Percentiles rank a stretch among this genome's conserved stretches.
Evolutionary conservation across 2,113 vertebrate species (phyloP).

Genomic region (Naja naja): DNA sequence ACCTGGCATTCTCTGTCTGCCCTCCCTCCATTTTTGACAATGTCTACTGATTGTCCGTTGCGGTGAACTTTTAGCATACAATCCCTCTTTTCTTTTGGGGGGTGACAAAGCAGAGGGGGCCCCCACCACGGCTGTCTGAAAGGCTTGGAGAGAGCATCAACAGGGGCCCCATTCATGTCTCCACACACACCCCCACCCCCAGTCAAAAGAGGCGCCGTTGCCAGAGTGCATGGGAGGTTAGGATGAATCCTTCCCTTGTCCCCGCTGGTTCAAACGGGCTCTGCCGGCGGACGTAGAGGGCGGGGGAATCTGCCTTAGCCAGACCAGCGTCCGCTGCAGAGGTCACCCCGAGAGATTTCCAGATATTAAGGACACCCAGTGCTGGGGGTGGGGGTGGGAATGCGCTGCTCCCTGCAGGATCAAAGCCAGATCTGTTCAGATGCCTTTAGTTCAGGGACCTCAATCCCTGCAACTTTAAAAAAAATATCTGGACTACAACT

Average conservation of each 20-base stretch:
- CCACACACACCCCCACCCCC: neutral
- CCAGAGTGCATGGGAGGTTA: neutral
- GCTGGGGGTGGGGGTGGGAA: too few relatives aligned
- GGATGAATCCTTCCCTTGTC: slow-evolving; percentile 11
- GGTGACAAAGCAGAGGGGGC: neutral
- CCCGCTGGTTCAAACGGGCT: neutral
- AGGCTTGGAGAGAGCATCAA: neutral
- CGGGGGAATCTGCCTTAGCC: neutral
- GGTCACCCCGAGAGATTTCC: neutral
- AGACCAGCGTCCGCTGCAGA: neutral
- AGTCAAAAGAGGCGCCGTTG: neutral
- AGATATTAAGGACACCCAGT: neutral
- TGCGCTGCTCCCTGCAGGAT: neutral
- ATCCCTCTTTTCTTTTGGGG: slow-evolving; percentile 5
- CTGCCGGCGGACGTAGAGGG: neutral
- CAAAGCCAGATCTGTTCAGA: neutral
- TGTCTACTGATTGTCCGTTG: neutral
- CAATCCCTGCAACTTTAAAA: neutral
- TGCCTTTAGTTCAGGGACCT: neutral
- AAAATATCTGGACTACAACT: neutral
- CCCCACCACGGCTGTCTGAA: neutral
- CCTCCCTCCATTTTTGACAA: neutral
- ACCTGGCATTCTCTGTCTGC: neutral
- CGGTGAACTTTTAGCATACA: neutral
- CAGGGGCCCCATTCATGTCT: slow-evolving; percentile 7